These are phyloP conservation scores for Andrena chrysosceles DNA, from an alignment of 2,888 invertebrate genomes.

Conservation along the genomic window DNA sequence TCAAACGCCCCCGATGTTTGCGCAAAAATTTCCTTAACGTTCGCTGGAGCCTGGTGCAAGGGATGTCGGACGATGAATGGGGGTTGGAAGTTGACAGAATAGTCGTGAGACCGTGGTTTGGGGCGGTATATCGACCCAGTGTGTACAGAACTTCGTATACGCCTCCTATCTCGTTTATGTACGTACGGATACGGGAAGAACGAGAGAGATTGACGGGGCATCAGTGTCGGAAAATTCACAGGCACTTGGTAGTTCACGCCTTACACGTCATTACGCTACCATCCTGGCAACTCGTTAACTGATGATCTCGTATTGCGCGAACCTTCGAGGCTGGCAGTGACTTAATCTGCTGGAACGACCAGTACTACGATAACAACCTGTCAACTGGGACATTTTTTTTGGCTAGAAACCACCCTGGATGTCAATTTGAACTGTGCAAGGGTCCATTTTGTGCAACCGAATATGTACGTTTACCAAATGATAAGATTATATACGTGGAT, in stretches of 20 bases:
- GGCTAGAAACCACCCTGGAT: too few species aligned
- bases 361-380: too few species aligned
- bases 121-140: slow-evolving; percentile 73
- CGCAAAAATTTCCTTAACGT: slow-evolving; percentile 37
- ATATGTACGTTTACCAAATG: too few species aligned
- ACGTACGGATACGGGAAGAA: slow-evolving; percentile 40
- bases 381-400: too few species aligned
- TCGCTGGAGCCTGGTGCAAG: slow-evolving; percentile 31
- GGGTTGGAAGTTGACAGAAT: slow-evolving; percentile 68
- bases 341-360: slow-evolving; percentile 9
- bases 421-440: too few species aligned
- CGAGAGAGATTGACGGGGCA: slow-evolving; percentile 26
- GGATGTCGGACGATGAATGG: slow-evolving; percentile 52
- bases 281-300: slow-evolving; percentile 15
- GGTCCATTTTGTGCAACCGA: too few species aligned
- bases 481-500: too few species aligned
- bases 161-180: slow-evolving; percentile 34
- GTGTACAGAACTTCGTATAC: slow-evolving; percentile 54
- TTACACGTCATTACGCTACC: slow-evolving; percentile 31
- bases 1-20: slow-evolving; percentile 23
- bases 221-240: slow-evolving; percentile 37
- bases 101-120: slow-evolving; percentile 69
- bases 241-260: neutral
- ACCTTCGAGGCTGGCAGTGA: slow-evolving; percentile 3
- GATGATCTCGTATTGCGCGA: slow-evolving; percentile 5